These are phyloP conservation scores for Alcis repandata DNA, from an alignment of 2,888 invertebrate species.

Conservation along the genomic window DNA sequence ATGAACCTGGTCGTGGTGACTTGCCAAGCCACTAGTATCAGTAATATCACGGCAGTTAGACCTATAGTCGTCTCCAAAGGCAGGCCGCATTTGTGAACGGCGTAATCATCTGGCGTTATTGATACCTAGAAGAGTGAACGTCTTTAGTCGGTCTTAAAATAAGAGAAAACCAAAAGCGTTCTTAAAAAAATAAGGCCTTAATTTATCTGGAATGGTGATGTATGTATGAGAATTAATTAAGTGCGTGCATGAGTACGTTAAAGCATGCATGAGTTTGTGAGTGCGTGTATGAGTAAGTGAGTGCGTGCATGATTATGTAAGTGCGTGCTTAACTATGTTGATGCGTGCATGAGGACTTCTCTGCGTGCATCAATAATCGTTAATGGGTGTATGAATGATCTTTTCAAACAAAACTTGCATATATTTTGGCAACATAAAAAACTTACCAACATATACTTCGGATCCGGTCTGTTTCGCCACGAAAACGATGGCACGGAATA, in stretches of 20 bases:
- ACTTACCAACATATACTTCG: slow-evolving; percentile 95
- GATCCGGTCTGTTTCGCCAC: slow-evolving; percentile 97
- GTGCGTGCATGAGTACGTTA: background rate
- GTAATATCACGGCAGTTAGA: slow-evolving; percentile 62
- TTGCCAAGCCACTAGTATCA: slow-evolving; percentile 53
- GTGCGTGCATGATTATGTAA: background rate
- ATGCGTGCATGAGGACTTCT: background rate
- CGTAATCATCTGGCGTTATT: slow-evolving; percentile 65
- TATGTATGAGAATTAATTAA: background rate
- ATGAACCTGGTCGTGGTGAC: slow-evolving; percentile 51
- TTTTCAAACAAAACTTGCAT: too few species aligned
- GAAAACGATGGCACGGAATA: slow-evolving; percentile 97
- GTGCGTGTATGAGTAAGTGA: background rate
- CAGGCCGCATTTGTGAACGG: slow-evolving; percentile 70
- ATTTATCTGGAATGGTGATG: too few species aligned
- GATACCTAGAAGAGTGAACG: slow-evolving; percentile 63
- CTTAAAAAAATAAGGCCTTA: too few species aligned
- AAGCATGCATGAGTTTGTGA: background rate
- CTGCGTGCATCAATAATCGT: background rate
- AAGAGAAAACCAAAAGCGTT: background rate
- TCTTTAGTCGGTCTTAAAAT: background rate
- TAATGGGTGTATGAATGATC: background rate
- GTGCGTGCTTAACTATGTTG: background rate
- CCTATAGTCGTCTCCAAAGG: slow-evolving; percentile 71
- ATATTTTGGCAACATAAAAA: too few species aligned